Conservation (phyloP, 2,797 vertebrate genomes). For the Astyanax mexicanus region DNA sequence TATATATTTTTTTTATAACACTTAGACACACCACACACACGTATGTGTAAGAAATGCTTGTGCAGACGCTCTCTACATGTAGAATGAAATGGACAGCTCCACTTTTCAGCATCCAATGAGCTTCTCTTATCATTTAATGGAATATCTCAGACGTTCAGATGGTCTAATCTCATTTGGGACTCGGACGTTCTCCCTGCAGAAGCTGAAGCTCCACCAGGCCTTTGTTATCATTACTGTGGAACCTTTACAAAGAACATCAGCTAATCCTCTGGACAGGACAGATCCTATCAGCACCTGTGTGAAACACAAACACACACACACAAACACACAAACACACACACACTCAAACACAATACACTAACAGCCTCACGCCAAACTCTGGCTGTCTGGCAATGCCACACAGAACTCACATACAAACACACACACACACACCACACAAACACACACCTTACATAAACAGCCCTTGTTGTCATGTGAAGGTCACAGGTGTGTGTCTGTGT, state of each 20-base stretch:
- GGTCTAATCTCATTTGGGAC: background rate
- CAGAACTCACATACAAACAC: background rate
- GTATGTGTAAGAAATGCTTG: no score
- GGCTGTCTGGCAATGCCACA: background rate
- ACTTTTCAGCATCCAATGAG: background rate
- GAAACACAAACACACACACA: background rate
- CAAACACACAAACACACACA: background rate
- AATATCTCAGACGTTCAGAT: background rate
- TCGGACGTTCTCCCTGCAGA: background rate
- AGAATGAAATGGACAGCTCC: background rate
- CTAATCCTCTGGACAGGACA: background rate
- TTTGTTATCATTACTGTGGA: background rate
- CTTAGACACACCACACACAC: no score
- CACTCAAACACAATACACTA: background rate
- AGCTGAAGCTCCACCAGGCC: background rate
- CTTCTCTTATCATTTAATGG: conserved; percentile 5
- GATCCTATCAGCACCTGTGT: conserved; percentile 8
- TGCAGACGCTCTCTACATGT: conserved; percentile 46
- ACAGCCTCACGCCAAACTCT: conserved; percentile 7
- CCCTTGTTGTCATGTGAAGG: conserved; percentile 1
- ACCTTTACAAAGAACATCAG: background rate
- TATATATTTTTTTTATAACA: no score
- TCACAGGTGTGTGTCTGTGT: conserved; percentile 12
- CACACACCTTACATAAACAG: background rate
- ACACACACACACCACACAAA: background rate